phyloP scores from a whole-genome alignment of 2,888 invertebrate species.

The Polymixis lichenea region DNA sequence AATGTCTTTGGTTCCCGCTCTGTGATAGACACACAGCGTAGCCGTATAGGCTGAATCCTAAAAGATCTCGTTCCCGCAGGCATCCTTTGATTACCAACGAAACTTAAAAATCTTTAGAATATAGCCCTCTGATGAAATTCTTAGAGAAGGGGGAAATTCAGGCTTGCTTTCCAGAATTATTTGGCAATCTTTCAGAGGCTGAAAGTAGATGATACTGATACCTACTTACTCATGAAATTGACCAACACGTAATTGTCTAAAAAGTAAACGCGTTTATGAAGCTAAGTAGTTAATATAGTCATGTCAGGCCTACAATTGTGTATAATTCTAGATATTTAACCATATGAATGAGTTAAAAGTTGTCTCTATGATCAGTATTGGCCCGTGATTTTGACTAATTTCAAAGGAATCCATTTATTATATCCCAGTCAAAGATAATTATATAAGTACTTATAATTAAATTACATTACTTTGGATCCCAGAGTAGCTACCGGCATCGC shows the following conservation, averaged over 20 bases:
- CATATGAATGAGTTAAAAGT: background rate
- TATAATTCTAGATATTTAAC: background rate
- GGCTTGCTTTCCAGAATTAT: background rate
- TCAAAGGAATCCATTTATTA: background rate
- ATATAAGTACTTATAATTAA: background rate
- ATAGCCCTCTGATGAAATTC: background rate
- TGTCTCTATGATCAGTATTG: background rate
- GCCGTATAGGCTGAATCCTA: background rate
- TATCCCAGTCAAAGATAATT: background rate
- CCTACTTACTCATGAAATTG: background rate
- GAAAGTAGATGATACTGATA: background rate
- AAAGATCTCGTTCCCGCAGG: background rate
- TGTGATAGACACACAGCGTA: background rate
- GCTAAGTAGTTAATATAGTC: background rate
- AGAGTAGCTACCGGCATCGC: no score
- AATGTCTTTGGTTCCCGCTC: background rate
- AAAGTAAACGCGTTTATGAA: background rate
- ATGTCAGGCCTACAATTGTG: background rate
- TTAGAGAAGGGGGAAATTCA: background rate
- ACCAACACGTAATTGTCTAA: background rate
- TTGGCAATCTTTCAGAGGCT: background rate
- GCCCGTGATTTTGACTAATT: background rate
- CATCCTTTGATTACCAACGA: background rate
- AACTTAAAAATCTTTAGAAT: background rate
- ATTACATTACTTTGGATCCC: background rate